Conservation (phyloP, 2,113 vertebrate species). For the Pterocles burchelli region DNA sequence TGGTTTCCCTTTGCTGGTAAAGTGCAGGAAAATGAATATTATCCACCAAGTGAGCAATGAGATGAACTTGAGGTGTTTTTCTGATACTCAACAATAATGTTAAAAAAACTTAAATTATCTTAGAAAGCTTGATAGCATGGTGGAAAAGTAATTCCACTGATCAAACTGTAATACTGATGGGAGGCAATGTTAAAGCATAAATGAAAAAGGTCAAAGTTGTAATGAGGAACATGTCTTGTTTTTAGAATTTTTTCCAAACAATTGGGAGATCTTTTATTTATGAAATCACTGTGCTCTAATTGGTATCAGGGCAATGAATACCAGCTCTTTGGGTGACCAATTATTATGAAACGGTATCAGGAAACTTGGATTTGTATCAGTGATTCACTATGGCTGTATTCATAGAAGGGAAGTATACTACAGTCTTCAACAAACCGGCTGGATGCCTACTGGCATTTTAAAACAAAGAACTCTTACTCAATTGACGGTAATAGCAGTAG, state of each 20-base stretch:
- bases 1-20: not conserved
- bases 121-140: not conserved
- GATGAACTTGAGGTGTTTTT: not conserved
- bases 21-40: not conserved
- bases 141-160: not conserved
- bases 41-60: not conserved
- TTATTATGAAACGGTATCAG: not conserved
- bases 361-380: constrained; percentile 41
- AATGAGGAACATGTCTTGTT: not conserved
- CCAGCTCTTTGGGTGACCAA: not conserved
- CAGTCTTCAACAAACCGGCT: not conserved
- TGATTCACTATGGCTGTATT: not conserved
- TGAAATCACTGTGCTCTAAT: not conserved
- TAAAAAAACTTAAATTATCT: not conserved
- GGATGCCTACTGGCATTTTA: constrained; percentile 47
- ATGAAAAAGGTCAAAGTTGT: not conserved
- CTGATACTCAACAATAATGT: not conserved
- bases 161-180: not conserved
- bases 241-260: not conserved
- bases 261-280: not conserved
- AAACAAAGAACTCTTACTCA: constrained; percentile 38
- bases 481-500: not conserved
- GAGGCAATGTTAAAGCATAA: not conserved
- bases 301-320: not conserved
- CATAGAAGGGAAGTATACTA: not conserved